These are phyloP conservation scores for Mesaphorura yosii DNA, from an alignment of 1,140 invertebrate species.

Conservation along the genomic window DNA sequence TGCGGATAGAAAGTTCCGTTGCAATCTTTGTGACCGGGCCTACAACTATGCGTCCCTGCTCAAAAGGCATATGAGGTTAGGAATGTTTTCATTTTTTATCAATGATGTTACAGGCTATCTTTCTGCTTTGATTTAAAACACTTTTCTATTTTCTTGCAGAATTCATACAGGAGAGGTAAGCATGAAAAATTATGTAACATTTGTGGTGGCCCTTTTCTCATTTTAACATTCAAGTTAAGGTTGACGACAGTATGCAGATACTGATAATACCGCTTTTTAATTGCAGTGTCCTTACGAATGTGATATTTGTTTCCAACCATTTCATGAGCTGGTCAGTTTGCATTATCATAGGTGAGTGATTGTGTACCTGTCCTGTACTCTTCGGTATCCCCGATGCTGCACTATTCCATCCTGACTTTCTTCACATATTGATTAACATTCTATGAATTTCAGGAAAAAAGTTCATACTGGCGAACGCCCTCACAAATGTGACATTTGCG, in stretches of 20 bases:
- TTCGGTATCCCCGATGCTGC: too few species aligned
- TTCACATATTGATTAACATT: too few species aligned
- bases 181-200: too few species aligned
- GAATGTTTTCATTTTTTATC: too few species aligned
- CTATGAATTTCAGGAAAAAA: conserved; percentile 31
- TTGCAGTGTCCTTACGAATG: conserved; percentile 27
- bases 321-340: conserved; percentile 28
- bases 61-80: conserved; percentile 24
- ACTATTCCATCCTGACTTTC: not conserved
- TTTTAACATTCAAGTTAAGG: too few species aligned
- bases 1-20: conserved; percentile 21
- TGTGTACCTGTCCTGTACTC: too few species aligned
- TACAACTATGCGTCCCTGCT: conserved; percentile 30
- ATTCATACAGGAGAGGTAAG: conserved; percentile 20
- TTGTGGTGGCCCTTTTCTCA: too few species aligned
- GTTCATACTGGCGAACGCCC: conserved; percentile 30
- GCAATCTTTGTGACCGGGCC: conserved; percentile 23
- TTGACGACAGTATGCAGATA: not conserved
- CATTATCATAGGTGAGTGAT: conserved; percentile 26
- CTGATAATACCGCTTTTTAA: not conserved
- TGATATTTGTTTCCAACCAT: conserved; percentile 14
- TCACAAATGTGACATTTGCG: conserved; percentile 24
- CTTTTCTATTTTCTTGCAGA: too few species aligned
- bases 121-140: too few species aligned
- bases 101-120: too few species aligned